Percentiles rank a stretch among this genome's conserved stretches.
Conservation (phyloP, 2,888 invertebrate genomes). For the Ligdia adustata region DNA sequence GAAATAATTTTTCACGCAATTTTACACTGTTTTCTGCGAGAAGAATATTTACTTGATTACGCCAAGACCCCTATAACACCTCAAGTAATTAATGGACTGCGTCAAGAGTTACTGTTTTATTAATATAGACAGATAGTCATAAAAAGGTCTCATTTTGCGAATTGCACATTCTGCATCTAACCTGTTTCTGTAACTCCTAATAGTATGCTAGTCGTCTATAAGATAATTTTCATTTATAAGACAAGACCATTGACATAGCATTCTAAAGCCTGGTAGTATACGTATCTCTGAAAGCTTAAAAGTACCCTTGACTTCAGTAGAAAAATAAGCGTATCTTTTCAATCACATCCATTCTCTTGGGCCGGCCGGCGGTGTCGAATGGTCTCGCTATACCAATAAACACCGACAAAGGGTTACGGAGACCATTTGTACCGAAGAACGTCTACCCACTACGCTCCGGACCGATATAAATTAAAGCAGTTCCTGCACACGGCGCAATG, state of each 20-base stretch:
- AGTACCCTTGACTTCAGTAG: neutral
- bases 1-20: too few relatives aligned
- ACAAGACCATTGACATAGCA: neutral
- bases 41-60: too few relatives aligned
- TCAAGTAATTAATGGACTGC: too few relatives aligned
- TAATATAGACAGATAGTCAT: too few relatives aligned
- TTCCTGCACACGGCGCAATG: neutral
- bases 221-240: too few relatives aligned
- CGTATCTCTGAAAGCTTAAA: neutral
- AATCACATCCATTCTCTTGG: slow-evolving; percentile 6
- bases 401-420: slow-evolving; percentile 9
- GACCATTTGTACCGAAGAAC: slow-evolving; percentile 5
- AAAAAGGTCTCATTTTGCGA: too few relatives aligned
- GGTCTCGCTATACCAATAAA: slow-evolving; percentile 9
- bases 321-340: slow-evolving; percentile 1
- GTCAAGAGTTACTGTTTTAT: too few relatives aligned
- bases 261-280: neutral
- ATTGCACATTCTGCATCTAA: too few relatives aligned
- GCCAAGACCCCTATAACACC: too few relatives aligned
- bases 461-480: neutral
- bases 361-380: slow-evolving; percentile 1
- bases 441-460: neutral
- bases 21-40: too few relatives aligned
- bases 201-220: too few relatives aligned
- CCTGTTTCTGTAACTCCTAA: too few relatives aligned